These are phyloP conservation scores for Proterorhinus semilunaris DNA, from an alignment of 2,113 vertebrate species.

Conservation along the genomic window DNA sequence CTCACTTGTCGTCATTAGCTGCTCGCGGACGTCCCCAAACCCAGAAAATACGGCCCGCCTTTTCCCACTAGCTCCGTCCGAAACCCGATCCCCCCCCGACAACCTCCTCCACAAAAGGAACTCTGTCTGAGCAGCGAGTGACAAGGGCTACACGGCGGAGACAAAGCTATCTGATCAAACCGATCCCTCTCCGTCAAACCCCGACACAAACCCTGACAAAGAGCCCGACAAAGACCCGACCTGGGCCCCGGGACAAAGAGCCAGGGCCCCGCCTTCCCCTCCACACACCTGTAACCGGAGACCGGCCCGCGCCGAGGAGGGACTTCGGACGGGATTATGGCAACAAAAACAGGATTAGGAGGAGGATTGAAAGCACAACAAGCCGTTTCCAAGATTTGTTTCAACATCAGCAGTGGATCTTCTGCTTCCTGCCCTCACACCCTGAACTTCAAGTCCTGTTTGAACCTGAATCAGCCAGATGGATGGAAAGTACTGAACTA, in stretches of 20 bases:
- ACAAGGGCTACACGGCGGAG: neutral
- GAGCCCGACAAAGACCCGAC: neutral
- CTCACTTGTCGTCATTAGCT: too few species aligned
- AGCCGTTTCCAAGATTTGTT: too few species aligned
- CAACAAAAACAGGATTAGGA: neutral
- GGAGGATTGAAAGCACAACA: neutral
- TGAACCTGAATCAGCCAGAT: too few species aligned
- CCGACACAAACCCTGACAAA: neutral
- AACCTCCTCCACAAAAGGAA: neutral
- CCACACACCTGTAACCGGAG: neutral
- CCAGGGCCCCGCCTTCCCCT: neutral
- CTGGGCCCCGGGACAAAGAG: neutral
- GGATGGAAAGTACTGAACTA: too few species aligned
- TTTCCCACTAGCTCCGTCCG: neutral
- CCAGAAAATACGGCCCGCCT: too few species aligned
- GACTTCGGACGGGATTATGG: neutral
- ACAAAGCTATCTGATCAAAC: neutral
- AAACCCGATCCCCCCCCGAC: neutral
- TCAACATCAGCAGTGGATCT: too few species aligned
- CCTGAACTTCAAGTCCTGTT: too few species aligned
- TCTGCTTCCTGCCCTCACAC: too few species aligned
- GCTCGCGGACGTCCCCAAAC: too few species aligned
- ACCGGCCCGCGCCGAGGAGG: neutral
- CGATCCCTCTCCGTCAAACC: neutral
- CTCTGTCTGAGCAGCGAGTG: neutral